A percentile compares a stretch with the other conserved stretches of the same genome.
These are phyloP conservation scores for Mechanitis mazaeus DNA, from an alignment of 2,888 invertebrate genomes.

Conservation along the genomic window DNA sequence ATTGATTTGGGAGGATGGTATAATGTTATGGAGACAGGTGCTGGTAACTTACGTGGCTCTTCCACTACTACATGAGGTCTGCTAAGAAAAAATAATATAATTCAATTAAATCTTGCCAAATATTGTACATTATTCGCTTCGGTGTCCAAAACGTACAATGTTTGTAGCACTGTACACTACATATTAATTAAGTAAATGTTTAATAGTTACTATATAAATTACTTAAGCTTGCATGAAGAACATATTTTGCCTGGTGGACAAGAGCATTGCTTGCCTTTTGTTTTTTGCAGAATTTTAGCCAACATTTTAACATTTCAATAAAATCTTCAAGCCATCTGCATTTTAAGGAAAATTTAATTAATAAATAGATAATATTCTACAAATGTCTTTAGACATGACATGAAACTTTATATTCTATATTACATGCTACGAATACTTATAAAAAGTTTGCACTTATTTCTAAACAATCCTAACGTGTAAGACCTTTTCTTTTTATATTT, in stretches of 20 bases:
- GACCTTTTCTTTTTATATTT: too few species aligned
- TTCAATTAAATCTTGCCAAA: too few species aligned
- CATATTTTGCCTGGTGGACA: slow-evolving; percentile 34
- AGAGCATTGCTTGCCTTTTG: slow-evolving; percentile 32
- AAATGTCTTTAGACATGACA: too few species aligned
- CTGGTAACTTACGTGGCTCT: slow-evolving; percentile 33
- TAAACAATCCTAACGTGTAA: too few species aligned
- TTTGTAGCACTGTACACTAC: too few species aligned
- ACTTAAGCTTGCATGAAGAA: slow-evolving; percentile 32
- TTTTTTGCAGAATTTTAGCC: slow-evolving; percentile 31
- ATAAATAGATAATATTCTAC: too few species aligned
- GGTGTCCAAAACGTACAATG: too few species aligned
- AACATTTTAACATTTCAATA: slow-evolving; percentile 35
- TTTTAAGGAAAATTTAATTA: too few species aligned
- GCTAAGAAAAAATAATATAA: slow-evolving; percentile 19
- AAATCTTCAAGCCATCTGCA: background rate
- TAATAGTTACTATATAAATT: slow-evolving; percentile 36
- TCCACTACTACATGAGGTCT: slow-evolving; percentile 40
- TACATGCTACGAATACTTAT: too few species aligned
- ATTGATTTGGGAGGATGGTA: slow-evolving; percentile 28
- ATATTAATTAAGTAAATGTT: background rate
- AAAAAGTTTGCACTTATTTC: too few species aligned
- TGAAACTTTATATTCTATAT: too few species aligned
- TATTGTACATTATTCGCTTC: too few species aligned
- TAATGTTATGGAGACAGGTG: slow-evolving; percentile 36